Conservation (phyloP, 2,797 vertebrate species). For the Xiphophorus birchmanni region DNA sequence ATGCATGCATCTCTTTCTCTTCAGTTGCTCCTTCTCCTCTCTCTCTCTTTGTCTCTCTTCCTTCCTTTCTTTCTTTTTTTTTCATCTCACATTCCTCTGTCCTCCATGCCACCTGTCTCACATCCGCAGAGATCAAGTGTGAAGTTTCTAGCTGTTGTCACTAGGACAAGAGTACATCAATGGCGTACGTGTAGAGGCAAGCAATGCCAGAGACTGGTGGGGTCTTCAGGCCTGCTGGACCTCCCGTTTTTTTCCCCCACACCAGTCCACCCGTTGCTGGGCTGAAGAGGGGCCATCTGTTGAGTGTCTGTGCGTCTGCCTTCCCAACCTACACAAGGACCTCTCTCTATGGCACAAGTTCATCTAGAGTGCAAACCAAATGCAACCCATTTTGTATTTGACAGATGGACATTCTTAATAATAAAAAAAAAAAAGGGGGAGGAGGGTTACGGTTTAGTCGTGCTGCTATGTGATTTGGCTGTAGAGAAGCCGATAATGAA, state of each 20-base stretch:
- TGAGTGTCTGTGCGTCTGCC: constrained; percentile 61
- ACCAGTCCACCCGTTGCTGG: constrained; percentile 42
- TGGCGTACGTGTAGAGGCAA: constrained; percentile 12
- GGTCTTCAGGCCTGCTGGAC: constrained; percentile 60
- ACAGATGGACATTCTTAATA: constrained; percentile 63
- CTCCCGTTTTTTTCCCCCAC: constrained; percentile 28
- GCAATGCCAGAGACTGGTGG: constrained; percentile 38
- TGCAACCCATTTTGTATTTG: constrained; percentile 46
- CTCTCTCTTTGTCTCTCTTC: not conserved
- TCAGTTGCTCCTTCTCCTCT: constrained; percentile 17
- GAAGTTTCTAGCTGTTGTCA: constrained; percentile 68
- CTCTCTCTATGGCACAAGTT: constrained; percentile 64
- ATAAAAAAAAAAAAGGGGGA: constrained; percentile 8
- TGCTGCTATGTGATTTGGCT: constrained; percentile 45
- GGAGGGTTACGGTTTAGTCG: constrained; percentile 18
- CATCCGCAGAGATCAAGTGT: constrained; percentile 52
- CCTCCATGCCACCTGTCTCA: constrained; percentile 63
- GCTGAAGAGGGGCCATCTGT: constrained; percentile 70
- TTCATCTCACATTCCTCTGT: constrained; percentile 55
- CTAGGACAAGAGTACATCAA: constrained; percentile 40
- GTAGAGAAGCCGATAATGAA: constrained; percentile 32
- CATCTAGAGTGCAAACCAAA: constrained; percentile 57
- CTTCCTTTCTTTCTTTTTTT: constrained; percentile 32
- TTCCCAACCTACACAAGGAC: constrained; percentile 57
- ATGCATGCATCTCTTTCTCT: constrained; percentile 53